These are phyloP conservation scores for Lampris incognitus DNA, from an alignment of 2,113 vertebrate species.

Conservation along the genomic window DNA sequence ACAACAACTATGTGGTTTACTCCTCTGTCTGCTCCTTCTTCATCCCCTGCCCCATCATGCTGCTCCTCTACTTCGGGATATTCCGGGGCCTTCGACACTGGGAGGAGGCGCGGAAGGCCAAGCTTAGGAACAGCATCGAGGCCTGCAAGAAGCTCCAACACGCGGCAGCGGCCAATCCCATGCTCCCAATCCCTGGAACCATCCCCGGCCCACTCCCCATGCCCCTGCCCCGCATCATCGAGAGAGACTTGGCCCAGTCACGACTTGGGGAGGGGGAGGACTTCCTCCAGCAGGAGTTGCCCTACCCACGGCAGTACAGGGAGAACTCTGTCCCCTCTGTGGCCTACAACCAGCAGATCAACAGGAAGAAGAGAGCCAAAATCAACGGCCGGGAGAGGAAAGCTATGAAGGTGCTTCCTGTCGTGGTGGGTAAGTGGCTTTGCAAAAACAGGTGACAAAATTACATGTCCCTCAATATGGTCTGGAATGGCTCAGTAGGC, in stretches of 20 bases:
- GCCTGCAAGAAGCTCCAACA: conserved; percentile 81
- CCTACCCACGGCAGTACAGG: conserved; percentile 80
- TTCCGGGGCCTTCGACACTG: conserved; percentile 89
- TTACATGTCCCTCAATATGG: too few species aligned
- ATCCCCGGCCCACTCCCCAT: conserved; percentile 64
- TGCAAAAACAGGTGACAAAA: not conserved
- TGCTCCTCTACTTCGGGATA: conserved; percentile 91
- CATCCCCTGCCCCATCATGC: conserved; percentile 94
- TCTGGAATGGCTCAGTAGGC: too few species aligned
- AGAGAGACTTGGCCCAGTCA: conserved; percentile 72
- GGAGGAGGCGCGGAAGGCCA: conserved; percentile 87
- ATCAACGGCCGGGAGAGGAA: conserved; percentile 92
- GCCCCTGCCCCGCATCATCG: conserved; percentile 74
- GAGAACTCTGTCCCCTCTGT: conserved; percentile 79
- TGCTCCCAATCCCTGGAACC: conserved; percentile 64
- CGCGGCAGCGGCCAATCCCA: conserved; percentile 54
- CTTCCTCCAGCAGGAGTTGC: conserved; percentile 63
- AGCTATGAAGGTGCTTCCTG: conserved; percentile 92
- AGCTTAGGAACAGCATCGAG: conserved; percentile 84
- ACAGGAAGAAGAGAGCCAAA: conserved; percentile 82
- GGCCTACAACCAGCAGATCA: conserved; percentile 62
- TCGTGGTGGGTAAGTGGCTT: conserved; percentile 80
- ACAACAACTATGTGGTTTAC: conserved; percentile 91
- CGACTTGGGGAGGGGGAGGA: conserved; percentile 71
- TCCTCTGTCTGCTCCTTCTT: conserved; percentile 97